phyloP scores from a whole-genome alignment of 1,140 invertebrate species.

The Bombus breviceps region DNA sequence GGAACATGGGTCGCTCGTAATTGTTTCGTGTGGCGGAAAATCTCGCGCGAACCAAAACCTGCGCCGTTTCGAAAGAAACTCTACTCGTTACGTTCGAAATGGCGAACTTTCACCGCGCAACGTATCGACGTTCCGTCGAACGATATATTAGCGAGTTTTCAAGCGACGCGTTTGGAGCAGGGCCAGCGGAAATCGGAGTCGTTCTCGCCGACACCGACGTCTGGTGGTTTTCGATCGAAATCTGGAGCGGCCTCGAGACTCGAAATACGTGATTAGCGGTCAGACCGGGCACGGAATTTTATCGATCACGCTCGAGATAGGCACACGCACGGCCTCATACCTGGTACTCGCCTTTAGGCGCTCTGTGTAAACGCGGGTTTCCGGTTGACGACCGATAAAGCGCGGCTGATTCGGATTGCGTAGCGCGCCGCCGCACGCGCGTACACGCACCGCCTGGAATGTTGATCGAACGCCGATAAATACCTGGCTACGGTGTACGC shows the following conservation, averaged over 20 bases:
- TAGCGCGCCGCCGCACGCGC: constrained; percentile 58
- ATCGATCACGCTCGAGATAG: constrained; percentile 54
- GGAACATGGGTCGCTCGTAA: background rate
- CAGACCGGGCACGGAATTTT: constrained; percentile 51
- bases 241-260: background rate
- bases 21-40: background rate
- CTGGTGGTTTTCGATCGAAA: background rate
- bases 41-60: background rate
- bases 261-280: constrained; percentile 38
- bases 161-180: constrained; percentile 4
- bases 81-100: background rate
- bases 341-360: constrained; percentile 35
- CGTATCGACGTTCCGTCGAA: background rate
- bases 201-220: background rate
- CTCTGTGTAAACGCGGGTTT: constrained; percentile 51
- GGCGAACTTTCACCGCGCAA: background rate
- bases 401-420: constrained; percentile 67
- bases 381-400: constrained; percentile 66
- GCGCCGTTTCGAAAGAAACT: background rate
- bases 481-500: constrained; percentile 46
- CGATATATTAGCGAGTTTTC: constrained; percentile 8
- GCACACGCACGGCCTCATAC: constrained; percentile 16
- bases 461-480: constrained; percentile 67
- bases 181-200: constrained; percentile 22
- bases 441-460: constrained; percentile 61